Percentiles rank a stretch among this genome's conserved stretches.
phyloP scores from a whole-genome alignment of 2,113 vertebrate species.

The Leptodactylus fuscus region DNA sequence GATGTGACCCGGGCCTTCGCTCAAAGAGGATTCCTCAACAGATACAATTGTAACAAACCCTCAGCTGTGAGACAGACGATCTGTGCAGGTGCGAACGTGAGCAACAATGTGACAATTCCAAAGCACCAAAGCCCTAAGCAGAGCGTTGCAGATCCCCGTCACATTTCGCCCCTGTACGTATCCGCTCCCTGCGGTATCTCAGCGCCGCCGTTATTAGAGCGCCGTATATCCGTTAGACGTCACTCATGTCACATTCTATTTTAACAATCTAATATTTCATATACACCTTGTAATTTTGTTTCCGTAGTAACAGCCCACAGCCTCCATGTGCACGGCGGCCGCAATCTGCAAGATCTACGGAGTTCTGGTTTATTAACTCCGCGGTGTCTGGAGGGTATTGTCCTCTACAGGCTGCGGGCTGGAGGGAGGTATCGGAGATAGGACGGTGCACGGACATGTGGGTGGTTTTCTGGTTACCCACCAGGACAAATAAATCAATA shows the following conservation, averaged over 20 bases:
- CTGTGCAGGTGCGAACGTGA: too few relatives aligned
- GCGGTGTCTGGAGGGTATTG: neutral
- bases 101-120: too few relatives aligned
- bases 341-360: neutral
- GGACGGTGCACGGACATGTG: too few relatives aligned
- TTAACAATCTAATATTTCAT: conserved; percentile 2
- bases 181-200: neutral
- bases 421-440: neutral
- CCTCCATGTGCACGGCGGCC: neutral
- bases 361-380: neutral
- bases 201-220: neutral
- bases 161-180: neutral
- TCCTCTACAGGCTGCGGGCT: neutral
- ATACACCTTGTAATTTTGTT: conserved; percentile 6
- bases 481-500: too few relatives aligned
- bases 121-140: too few relatives aligned
- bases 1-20: too few relatives aligned
- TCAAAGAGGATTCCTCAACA: too few relatives aligned
- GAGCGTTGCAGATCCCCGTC: too few relatives aligned
- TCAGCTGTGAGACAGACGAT: too few relatives aligned
- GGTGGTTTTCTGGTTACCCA: too few relatives aligned
- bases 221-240: neutral
- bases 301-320: conserved; percentile 14
- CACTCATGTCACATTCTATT: neutral
- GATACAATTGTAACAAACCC: too few relatives aligned